phyloP scores from a whole-genome alignment of 2,888 invertebrate genomes.

The Acronicta leporina region DNA sequence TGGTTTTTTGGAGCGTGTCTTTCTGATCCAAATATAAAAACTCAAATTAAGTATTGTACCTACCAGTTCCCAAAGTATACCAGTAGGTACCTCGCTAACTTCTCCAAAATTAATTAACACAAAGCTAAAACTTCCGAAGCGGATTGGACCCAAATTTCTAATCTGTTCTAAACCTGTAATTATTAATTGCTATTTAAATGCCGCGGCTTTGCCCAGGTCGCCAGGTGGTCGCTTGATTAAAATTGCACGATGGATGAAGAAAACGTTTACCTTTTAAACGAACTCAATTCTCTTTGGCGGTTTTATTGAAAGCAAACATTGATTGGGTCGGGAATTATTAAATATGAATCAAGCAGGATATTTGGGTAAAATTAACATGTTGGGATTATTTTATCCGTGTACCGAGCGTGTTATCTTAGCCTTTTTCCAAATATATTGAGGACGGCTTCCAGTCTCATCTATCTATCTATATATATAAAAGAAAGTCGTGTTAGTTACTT shows the following conservation, averaged over 20 bases:
- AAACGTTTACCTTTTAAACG: constrained; percentile 43
- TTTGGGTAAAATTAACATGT: too few relatives aligned
- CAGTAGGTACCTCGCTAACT: constrained; percentile 8
- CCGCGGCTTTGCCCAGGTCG: constrained; percentile 10
- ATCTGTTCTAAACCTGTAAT: constrained; percentile 43
- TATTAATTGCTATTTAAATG: constrained; percentile 54
- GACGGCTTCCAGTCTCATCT: too few relatives aligned
- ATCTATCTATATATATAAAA: too few relatives aligned
- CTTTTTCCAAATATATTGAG: too few relatives aligned
- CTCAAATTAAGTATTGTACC: too few relatives aligned
- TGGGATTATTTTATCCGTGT: too few relatives aligned
- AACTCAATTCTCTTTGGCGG: constrained; percentile 41
- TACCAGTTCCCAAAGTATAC: background rate
- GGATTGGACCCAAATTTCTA: constrained; percentile 37
- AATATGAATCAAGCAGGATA: too few relatives aligned
- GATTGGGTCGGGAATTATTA: constrained; percentile 6
- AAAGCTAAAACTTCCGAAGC: constrained; percentile 32
- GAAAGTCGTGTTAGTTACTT: too few relatives aligned
- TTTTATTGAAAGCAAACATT: constrained; percentile 38
- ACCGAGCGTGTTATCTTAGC: too few relatives aligned
- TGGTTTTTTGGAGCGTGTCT: too few relatives aligned
- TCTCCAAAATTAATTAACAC: constrained; percentile 34
- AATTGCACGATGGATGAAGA: constrained; percentile 52
- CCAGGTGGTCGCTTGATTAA: constrained; percentile 53
- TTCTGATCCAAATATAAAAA: too few relatives aligned